phyloP scores from a whole-genome alignment of 2,113 vertebrate genomes.

The Zosterops japonicus region DNA sequence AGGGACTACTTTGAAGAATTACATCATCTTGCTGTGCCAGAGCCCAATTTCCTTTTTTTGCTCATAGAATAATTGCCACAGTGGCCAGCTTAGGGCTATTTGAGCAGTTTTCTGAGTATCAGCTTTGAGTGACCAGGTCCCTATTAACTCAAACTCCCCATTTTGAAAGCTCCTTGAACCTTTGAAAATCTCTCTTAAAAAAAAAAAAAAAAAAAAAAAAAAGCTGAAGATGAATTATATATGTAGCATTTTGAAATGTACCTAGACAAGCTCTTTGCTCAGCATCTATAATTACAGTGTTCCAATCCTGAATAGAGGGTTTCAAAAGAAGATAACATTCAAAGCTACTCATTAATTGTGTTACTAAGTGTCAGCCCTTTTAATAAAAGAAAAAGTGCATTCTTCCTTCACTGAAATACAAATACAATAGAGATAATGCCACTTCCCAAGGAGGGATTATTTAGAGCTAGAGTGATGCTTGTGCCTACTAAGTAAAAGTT shows the following conservation, averaged over 20 bases:
- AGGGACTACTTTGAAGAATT: background rate
- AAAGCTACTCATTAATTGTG: conserved; percentile 35
- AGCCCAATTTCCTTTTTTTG: background rate
- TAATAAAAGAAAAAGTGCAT: background rate
- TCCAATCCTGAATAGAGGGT: conserved; percentile 2
- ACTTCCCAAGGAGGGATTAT: background rate
- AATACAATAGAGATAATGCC: background rate
- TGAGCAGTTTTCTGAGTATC: background rate
- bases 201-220: background rate
- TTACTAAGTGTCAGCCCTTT: background rate
- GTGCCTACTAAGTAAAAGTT: background rate
- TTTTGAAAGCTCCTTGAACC: background rate
- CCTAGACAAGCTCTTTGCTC: background rate
- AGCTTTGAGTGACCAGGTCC: background rate
- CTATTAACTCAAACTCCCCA: background rate
- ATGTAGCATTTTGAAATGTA: background rate
- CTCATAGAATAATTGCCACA: background rate
- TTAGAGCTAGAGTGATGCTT: background rate
- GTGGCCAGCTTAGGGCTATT: background rate
- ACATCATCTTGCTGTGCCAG: background rate
- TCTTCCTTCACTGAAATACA: background rate
- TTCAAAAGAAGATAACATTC: background rate
- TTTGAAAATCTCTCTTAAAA: background rate
- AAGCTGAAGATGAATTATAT: background rate
- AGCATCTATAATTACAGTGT: background rate